phyloP scores from a whole-genome alignment of 2,888 invertebrate species.

The Heteromyza rotundicornis region DNA sequence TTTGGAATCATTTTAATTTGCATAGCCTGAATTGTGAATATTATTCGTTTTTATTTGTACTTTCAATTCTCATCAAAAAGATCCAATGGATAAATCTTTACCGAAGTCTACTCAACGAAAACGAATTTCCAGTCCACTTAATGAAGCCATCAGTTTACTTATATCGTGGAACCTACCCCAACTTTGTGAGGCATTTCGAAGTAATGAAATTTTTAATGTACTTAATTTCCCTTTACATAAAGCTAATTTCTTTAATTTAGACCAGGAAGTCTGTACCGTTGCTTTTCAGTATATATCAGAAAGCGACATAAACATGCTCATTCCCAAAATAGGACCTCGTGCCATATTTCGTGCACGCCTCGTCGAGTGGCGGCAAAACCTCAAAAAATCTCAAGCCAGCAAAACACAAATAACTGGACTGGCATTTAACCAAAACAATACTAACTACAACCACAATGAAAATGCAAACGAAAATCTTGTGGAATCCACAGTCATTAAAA shows the following conservation, averaged over 20 bases:
- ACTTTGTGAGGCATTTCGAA: slow-evolving; percentile 28
- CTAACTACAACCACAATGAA: not conserved
- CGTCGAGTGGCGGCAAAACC: slow-evolving; percentile 31
- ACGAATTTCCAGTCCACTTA: not conserved
- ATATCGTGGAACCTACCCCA: slow-evolving; percentile 33
- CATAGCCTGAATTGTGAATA: no score
- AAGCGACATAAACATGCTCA: slow-evolving; percentile 38
- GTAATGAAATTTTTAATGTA: slow-evolving; percentile 17
- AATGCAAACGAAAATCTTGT: not conserved
- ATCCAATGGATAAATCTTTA: not conserved
- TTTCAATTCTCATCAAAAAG: no score
- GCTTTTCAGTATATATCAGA: slow-evolving; percentile 39
- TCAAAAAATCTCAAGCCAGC: not conserved
- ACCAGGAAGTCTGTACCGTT: slow-evolving; percentile 33
- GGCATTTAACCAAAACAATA: not conserved
- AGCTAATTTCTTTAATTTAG: slow-evolving; percentile 17
- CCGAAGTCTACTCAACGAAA: not conserved
- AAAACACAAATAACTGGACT: not conserved
- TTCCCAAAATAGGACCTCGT: slow-evolving; percentile 43
- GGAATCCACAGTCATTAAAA: not conserved
- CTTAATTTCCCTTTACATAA: no score
- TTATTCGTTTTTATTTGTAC: no score
- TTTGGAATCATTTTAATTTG: no score
- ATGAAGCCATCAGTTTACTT: slow-evolving; percentile 30
- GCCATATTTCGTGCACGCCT: slow-evolving; percentile 42